These are phyloP conservation scores for Tursiops truncatus DNA, from an alignment of 2,113 vertebrate genomes.

Conservation along the genomic window DNA sequence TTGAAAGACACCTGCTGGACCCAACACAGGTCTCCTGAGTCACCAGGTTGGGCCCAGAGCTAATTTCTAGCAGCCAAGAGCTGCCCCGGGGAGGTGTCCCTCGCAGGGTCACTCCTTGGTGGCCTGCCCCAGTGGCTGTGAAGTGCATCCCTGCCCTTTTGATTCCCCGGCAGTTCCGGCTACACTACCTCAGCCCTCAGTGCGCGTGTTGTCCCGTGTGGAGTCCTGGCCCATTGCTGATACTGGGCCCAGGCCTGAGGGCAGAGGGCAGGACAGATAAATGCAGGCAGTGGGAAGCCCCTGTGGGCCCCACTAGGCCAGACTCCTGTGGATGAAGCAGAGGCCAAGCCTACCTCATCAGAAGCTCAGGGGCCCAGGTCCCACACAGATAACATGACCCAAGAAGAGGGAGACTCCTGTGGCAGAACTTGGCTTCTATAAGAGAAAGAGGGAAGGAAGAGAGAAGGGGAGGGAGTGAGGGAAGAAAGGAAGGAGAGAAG, in stretches of 20 bases:
- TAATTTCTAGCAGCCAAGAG: background rate
- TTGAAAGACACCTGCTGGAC: background rate
- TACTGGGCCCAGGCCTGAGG: background rate
- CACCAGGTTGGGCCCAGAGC: background rate
- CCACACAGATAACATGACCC: background rate
- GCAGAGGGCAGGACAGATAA: background rate
- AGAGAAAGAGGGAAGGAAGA: background rate
- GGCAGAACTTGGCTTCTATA: background rate
- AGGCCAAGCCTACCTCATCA: background rate
- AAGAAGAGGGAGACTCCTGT: background rate
- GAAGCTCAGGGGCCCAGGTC: background rate
- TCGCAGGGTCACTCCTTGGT: background rate
- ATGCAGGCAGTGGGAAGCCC: background rate
- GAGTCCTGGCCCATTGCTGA: background rate
- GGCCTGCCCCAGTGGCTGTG: background rate
- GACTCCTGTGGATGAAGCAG: background rate
- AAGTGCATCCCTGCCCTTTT: background rate
- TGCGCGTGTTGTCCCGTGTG: no score
- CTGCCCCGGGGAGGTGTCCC: background rate
- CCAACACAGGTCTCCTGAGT: background rate
- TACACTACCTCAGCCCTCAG: no score
- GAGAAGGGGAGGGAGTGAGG: no score
- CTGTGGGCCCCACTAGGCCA: background rate
- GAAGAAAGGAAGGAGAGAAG: no score
- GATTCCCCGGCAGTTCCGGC: background rate